phyloP scores from a whole-genome alignment of 1,140 invertebrate species.

The Arctopsyche grandis region DNA sequence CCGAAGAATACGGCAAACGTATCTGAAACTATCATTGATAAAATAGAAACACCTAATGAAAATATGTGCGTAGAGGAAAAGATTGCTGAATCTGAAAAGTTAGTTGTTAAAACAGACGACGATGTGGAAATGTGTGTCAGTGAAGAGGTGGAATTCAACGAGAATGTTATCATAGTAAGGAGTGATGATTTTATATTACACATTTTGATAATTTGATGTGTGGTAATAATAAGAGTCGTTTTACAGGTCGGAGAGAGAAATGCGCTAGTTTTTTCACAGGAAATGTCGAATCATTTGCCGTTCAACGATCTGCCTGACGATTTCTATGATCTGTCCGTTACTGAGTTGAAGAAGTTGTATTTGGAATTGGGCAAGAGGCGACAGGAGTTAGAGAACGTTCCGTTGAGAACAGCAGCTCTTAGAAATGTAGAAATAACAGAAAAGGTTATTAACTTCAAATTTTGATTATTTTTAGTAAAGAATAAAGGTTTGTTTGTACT shows the following conservation, averaged over 20 bases:
- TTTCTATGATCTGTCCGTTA: constrained; percentile 72
- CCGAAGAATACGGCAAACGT: too few species aligned
- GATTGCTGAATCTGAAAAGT: not conserved
- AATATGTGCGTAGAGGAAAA: not conserved
- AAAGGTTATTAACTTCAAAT: constrained; percentile 40
- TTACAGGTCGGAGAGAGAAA: constrained; percentile 65
- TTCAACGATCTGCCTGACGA: constrained; percentile 68
- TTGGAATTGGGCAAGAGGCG: constrained; percentile 66
- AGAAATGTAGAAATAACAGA: constrained; percentile 63
- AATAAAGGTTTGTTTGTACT: too few species aligned
- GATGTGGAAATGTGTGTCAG: not conserved
- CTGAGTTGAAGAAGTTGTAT: constrained; percentile 68
- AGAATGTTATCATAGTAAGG: constrained; percentile 5
- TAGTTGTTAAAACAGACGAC: not conserved
- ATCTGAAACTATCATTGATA: too few species aligned
- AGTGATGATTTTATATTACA: not conserved
- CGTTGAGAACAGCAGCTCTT: constrained; percentile 65
- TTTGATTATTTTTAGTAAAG: not conserved
- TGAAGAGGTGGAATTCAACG: not conserved
- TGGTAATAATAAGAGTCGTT: constrained; percentile 1
- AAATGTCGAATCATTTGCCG: constrained; percentile 57
- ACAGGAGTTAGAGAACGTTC: constrained; percentile 63
- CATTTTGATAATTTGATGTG: not conserved
- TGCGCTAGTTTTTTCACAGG: constrained; percentile 65
- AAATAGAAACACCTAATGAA: not conserved